Percentiles rank a stretch among this genome's conserved stretches.
phyloP scores from a whole-genome alignment of 2,888 invertebrate species.

The Tinea pellionella region DNA sequence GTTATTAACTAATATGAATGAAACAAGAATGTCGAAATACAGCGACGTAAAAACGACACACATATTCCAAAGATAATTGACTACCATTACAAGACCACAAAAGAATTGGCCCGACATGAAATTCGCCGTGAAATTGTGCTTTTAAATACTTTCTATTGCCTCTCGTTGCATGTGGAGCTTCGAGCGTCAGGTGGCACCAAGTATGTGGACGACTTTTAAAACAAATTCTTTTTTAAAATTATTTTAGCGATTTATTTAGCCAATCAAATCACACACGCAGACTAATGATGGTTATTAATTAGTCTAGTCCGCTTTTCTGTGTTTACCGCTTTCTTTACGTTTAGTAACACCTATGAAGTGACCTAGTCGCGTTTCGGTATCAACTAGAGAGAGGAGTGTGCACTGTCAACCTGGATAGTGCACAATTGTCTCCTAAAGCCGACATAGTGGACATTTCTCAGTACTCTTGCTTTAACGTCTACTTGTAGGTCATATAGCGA shows the following conservation, averaged over 20 bases:
- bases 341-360: no score
- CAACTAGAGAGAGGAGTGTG: no score
- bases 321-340: no score
- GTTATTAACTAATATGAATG: neutral
- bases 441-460: no score
- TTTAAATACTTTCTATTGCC: conserved; percentile 59
- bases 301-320: no score
- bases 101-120: conserved; percentile 58
- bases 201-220: conserved; percentile 14
- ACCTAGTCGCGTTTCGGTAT: no score
- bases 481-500: no score
- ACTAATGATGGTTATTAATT: no score
- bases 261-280: no score
- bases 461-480: no score
- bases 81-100: conserved; percentile 51
- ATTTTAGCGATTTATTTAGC: conserved; percentile 12
- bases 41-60: conserved; percentile 24
- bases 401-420: no score
- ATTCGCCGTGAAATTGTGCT: conserved; percentile 57
- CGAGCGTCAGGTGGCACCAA: conserved; percentile 11
- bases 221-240: conserved; percentile 15
- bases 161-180: conserved; percentile 14
- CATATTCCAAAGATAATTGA: conserved; percentile 35
- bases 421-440: no score
- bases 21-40: conserved; percentile 17